Conservation (phyloP, 92 coral and sea anemone species). For the Siderastrea siderea region DNA sequence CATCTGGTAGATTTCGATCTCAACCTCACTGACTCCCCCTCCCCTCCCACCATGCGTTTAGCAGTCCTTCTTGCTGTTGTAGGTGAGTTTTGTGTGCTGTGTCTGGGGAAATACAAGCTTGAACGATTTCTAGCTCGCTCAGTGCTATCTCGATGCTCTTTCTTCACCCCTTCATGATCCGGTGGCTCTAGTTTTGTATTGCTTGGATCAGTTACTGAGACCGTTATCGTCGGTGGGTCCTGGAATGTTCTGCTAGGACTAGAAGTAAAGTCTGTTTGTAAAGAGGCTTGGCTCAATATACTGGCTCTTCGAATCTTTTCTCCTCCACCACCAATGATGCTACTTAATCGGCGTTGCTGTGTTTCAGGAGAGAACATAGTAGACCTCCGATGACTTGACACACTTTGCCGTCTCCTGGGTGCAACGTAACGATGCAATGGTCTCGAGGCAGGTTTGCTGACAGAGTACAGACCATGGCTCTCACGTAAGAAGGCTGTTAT, state of each 20-base stretch:
- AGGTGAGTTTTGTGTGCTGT: conserved; percentile 20
- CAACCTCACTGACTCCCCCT: conserved; percentile 55
- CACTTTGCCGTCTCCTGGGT: conserved; percentile 40
- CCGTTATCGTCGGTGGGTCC: conserved; percentile 86
- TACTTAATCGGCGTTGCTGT: conserved; percentile 76
- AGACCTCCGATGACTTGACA: conserved; percentile 43
- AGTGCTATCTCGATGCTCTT: conserved; percentile 26
- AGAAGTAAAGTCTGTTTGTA: conserved; percentile 74
- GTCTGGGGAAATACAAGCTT: conserved; percentile 28
- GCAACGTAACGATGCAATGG: conserved; percentile 57
- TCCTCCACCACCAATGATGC: conserved; percentile 79
- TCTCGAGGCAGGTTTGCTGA: conserved; percentile 61
- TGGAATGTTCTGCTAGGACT: conserved; percentile 68
- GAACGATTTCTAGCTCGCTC: conserved; percentile 36
- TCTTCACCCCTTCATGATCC: conserved; percentile 26
- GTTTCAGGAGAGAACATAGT: conserved; percentile 53
- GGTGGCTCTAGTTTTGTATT: conserved; percentile 20
- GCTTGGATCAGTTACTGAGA: conserved; percentile 57
- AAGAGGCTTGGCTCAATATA: conserved; percentile 81
- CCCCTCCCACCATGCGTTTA: conserved; percentile 56
- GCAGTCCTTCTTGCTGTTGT: conserved; percentile 11
- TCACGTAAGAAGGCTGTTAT: conserved; percentile 98
- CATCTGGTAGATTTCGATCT: conserved; percentile 49
- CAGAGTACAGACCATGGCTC: conserved; percentile 92
- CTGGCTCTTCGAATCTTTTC: conserved; percentile 79